A percentile compares a stretch with the other conserved stretches of the same genome.
phyloP scores from a whole-genome alignment of 1,140 invertebrate genomes.

The Platorchestia sp. region DNA sequence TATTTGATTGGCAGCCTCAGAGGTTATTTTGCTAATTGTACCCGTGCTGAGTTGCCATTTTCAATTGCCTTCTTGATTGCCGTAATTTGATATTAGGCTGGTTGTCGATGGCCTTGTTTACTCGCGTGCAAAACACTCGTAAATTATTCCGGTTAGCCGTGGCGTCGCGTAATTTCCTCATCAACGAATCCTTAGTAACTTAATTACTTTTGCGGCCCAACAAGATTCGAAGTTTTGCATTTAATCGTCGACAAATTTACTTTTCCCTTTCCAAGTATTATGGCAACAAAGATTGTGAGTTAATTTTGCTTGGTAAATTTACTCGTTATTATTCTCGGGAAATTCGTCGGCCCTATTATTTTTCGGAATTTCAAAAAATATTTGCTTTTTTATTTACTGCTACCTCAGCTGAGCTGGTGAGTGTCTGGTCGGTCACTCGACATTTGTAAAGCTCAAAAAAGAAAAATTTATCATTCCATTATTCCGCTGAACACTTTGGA shows the following conservation, averaged over 20 bases:
- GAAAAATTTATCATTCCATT: not conserved
- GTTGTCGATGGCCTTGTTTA: conserved; percentile 6
- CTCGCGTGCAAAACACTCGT: not conserved
- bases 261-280: not conserved
- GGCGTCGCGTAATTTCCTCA: not conserved
- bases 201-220: not conserved
- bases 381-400: too few relatives aligned
- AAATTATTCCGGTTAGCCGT: not conserved
- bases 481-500: too few relatives aligned
- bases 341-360: not conserved
- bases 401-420: not conserved
- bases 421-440: not conserved
- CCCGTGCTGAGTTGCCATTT: conserved; percentile 23
- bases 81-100: conserved; percentile 3
- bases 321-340: not conserved
- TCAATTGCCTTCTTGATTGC: conserved; percentile 43
- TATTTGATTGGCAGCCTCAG: conserved; percentile 46
- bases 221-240: not conserved
- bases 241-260: not conserved
- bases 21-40: conserved; percentile 51
- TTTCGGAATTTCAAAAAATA: too few relatives aligned
- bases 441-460: not conserved
- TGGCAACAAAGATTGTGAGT: not conserved
- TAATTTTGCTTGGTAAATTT: not conserved
- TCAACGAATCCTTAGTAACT: not conserved